A percentile compares a stretch with the other conserved stretches of the same genome.
Conservation (phyloP, 2,888 invertebrate species). For the Pyrocoelia pectoralis region DNA sequence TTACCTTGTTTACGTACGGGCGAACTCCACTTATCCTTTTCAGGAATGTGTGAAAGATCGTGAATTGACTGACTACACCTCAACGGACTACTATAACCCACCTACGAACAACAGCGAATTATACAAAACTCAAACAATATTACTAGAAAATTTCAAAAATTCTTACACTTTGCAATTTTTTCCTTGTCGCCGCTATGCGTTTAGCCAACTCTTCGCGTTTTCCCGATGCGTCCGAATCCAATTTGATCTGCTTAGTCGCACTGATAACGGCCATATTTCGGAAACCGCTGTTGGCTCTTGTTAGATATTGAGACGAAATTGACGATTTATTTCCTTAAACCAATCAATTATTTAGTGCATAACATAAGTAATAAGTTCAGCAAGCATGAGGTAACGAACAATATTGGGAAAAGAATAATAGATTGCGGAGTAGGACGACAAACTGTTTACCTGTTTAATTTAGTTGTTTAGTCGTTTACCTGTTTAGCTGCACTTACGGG, state of each 20-base stretch:
- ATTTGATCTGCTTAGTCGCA: constrained; percentile 64
- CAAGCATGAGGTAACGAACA: too few relatives aligned
- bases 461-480: too few relatives aligned
- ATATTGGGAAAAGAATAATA: too few relatives aligned
- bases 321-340: constrained; percentile 68
- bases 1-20: constrained; percentile 46
- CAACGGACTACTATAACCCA: constrained; percentile 79
- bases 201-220: constrained; percentile 82
- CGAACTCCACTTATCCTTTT: constrained; percentile 59
- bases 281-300: constrained; percentile 49
- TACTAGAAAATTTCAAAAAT: constrained; percentile 42
- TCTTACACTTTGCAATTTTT: constrained; percentile 86
- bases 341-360: too few relatives aligned
- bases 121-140: background rate
- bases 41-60: constrained; percentile 78
- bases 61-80: constrained; percentile 88
- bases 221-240: constrained; percentile 70
- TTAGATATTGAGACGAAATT: constrained; percentile 68
- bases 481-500: too few relatives aligned
- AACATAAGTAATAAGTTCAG: too few relatives aligned
- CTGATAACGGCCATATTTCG: constrained; percentile 64
- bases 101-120: constrained; percentile 60
- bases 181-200: constrained; percentile 83
- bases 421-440: too few relatives aligned
- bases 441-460: too few relatives aligned